Base-by-base conservation (phyloP, 2,797 vertebrate species). In the Lepilemur ruficaudatus region DNA sequence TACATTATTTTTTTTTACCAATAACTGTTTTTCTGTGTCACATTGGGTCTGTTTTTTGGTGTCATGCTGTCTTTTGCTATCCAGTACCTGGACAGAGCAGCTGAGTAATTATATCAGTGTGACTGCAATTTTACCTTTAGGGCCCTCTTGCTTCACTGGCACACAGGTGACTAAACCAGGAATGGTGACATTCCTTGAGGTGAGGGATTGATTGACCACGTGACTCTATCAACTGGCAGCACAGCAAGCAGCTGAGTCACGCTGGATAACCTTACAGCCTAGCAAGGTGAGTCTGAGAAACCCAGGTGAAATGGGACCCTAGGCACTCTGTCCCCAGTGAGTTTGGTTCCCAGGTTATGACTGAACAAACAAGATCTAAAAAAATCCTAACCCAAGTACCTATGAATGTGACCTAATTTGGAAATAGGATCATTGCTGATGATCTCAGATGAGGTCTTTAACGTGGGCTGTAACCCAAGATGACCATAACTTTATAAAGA, bases 71-170 rank as follows among this genome's bases (percentile, higher is more conserved):
- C 82, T 59, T 92, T 80, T 89, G 69, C 94, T 95, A 46, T 41
- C 76, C 35, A 32, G 28, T 41, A 46, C 32, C 1, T 65, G 93
- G 67, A 79, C 48, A 55, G 86, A 97, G 59, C 93, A 69, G 88
- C 91, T 97, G 89, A 97, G 70, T 84, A 92, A 97, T 97, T 95
- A 94, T 83, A 93, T 73, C 89, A 63, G 50, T n/a, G 55, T 73
- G 93, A 97, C 85, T 93, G 91, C 93, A 94, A 72, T 95, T 97
- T 95, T 92, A 84, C 89, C 89, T 91, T 81, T 84, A 70, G 83
- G 84, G 79, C 65, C 46, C 43, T 94, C 86, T 93, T 59, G 43
- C 85, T 96, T 86, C 13, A 59, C 52, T 69, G 1, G 7, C 59
- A 90, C 79, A 75, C 65, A 97, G 89, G 91, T 96, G 97, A 93